These are phyloP conservation scores for Callospermophilus lateralis DNA, from an alignment of 2,113 vertebrate species.

Conservation along the genomic window DNA sequence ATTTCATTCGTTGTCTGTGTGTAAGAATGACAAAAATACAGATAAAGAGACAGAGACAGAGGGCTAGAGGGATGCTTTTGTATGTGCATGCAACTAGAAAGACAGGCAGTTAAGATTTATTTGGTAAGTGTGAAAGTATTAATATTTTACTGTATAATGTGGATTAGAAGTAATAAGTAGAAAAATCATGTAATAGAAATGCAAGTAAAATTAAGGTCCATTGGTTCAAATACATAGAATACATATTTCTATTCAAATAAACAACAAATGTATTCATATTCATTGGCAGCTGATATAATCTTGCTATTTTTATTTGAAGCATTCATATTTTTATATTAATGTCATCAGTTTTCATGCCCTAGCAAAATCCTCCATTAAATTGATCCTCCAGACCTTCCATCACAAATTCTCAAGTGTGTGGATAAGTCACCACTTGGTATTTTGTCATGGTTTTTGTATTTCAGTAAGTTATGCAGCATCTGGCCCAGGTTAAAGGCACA, in stretches of 20 bases:
- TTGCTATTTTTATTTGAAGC: slow-evolving; percentile 39
- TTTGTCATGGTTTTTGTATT: slow-evolving; percentile 74
- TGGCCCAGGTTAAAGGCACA: slow-evolving; percentile 49
- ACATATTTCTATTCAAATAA: slow-evolving; percentile 39
- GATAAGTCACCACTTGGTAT: slow-evolving; percentile 69
- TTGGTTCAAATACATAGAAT: slow-evolving; percentile 25
- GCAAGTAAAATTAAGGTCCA: slow-evolving; percentile 56
- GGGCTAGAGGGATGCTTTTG: fast-evolving
- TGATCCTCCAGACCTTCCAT: slow-evolving; percentile 46
- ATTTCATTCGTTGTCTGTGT: background rate
- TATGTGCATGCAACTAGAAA: background rate
- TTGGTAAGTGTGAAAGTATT: background rate
- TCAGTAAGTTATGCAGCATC: slow-evolving; percentile 76
- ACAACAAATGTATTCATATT: slow-evolving; percentile 34
- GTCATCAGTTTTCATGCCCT: slow-evolving; percentile 41
- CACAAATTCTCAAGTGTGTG: slow-evolving; percentile 5
- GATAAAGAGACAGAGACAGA: background rate
- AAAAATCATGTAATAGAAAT: background rate
- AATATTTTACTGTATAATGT: background rate
- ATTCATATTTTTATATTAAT: slow-evolving; percentile 59
- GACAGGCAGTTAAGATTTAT: slow-evolving; percentile 26
- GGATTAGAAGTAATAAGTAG: background rate
- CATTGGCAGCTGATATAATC: background rate
- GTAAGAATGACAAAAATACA: background rate
- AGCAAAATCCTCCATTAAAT: slow-evolving; percentile 62